phyloP scores from a whole-genome alignment of 2,113 vertebrate species.

The Serilophus lunatus region DNA sequence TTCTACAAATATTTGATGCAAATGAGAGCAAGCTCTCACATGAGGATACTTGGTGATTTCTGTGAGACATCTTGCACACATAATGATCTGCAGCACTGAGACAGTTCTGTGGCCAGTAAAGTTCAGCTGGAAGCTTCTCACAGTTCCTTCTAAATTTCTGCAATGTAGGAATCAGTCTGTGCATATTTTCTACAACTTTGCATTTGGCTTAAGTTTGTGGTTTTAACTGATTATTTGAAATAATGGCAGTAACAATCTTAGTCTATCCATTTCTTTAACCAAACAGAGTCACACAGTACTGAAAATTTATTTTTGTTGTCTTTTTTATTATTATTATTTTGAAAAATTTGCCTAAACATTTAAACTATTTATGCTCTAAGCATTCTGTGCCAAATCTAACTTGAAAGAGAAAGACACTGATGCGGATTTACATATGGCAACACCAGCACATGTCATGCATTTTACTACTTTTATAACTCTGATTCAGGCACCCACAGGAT shows the following conservation, averaged over 20 bases:
- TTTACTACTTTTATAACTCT: neutral
- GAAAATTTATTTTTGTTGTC: neutral
- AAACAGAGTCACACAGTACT: neutral
- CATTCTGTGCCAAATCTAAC: neutral
- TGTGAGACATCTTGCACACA: neutral
- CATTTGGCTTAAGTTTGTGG: neutral
- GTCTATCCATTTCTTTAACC: neutral
- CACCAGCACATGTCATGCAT: neutral
- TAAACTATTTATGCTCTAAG: neutral
- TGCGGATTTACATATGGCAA: neutral
- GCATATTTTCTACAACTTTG: neutral
- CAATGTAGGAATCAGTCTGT: neutral
- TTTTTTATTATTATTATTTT: neutral
- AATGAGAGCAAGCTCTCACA: neutral
- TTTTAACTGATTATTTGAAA: neutral
- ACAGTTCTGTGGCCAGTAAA: neutral
- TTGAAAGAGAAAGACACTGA: neutral
- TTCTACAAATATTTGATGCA: neutral
- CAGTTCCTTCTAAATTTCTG: neutral
- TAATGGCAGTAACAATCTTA: neutral
- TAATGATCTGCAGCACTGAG: neutral
- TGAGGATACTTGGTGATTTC: neutral
- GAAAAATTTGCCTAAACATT: neutral
- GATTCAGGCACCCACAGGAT: neutral
- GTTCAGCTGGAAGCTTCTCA: conserved; percentile 12